Evolutionary conservation across 1,140 invertebrate genomes (phyloP), one percentile per base, ranked within the genome.

Genomic region (Brachionus rotundiformis): DNA sequence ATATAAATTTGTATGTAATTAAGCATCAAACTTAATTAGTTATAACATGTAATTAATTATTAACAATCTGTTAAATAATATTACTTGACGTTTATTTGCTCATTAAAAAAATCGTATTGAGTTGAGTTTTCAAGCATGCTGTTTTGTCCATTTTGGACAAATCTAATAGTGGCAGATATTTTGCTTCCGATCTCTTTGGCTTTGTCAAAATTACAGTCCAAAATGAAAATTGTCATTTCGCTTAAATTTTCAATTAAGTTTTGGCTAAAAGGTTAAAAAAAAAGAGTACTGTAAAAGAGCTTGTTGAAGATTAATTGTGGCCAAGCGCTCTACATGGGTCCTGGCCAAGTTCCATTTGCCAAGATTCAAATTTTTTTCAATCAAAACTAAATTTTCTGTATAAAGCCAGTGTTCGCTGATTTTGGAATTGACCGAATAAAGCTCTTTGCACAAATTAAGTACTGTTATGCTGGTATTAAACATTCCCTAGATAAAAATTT

Each of bases 71-170:
- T n/a, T n/a, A n/a, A n/a, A n/a, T 13, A 13, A 44, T 13, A 44
- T 79, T 59, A 79, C 76, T 59, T 79, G 3, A 79, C 19, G 19
- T 31, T 63, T 33, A 79, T 54, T 59, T 59, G 59, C 31, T 79
- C 59, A 63, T 79, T 59, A 13, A 79, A 36, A 79, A 79, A 79
- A 5, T 79, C 76, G 19, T 31, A 79, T 54, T 79, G 76, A 79
- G 5, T 44, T 44, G 19, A 5, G 25, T 73, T 73, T 73, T 73
- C 68, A 2, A 73, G 36, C 36, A 73, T 73, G 10, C 25, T 44
- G 11, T 11, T 41, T 8, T 25, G 68, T 11, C 13, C 33, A 31
- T 25, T 41, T 44, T 23, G 36, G 44, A 8, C 13, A n/a, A 44
- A 13, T 25, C 25, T 73, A 2, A 73, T 27, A n/a, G 23, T 73